Evolutionary conservation across 2,888 invertebrate species (phyloP).

Genomic region (Campopleginae sp.): DNA sequence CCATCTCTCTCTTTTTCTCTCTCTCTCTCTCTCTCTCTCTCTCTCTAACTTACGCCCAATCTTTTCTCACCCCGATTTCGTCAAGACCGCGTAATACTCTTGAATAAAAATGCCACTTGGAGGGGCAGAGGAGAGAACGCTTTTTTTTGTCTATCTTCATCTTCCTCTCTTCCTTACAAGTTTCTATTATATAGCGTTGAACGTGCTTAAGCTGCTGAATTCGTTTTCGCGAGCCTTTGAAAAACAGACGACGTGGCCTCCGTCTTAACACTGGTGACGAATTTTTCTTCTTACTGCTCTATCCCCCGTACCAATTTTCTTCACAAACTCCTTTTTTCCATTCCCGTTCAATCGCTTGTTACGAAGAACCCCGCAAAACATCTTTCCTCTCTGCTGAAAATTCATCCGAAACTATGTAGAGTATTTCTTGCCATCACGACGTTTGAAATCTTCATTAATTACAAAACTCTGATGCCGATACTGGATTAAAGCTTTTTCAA

Average conservation of each 20-base stretch:
- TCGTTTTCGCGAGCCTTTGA: constrained; percentile 53
- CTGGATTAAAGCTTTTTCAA: neutral
- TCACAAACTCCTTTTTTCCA: neutral
- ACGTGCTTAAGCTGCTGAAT: constrained; percentile 65
- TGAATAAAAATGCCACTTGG: constrained; percentile 62
- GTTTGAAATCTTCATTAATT: neutral
- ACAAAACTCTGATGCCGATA: neutral
- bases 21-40: constrained; percentile 42
- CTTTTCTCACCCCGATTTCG: constrained; percentile 44
- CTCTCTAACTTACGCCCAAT: constrained; percentile 32
- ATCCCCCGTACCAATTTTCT: constrained; percentile 6
- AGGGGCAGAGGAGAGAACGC: neutral
- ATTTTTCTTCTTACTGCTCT: constrained; percentile 34
- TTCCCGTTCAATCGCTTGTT: no score
- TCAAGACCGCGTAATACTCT: constrained; percentile 57
- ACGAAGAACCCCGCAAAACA: neutral
- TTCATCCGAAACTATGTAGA: neutral
- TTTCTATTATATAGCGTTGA: constrained; percentile 56
- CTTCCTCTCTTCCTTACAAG: neutral
- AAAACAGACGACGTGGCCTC: constrained; percentile 51
- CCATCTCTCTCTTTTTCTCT: constrained; percentile 38
- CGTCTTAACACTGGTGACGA: constrained; percentile 14
- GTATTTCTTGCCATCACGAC: neutral
- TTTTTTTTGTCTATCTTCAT: constrained; percentile 32
- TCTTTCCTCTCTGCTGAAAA: neutral